Evolutionary conservation across 1,140 invertebrate genomes (phyloP), one percentile per base, ranked within the genome.

Genomic region (Carcinoscorpius rotundicauda): DNA sequence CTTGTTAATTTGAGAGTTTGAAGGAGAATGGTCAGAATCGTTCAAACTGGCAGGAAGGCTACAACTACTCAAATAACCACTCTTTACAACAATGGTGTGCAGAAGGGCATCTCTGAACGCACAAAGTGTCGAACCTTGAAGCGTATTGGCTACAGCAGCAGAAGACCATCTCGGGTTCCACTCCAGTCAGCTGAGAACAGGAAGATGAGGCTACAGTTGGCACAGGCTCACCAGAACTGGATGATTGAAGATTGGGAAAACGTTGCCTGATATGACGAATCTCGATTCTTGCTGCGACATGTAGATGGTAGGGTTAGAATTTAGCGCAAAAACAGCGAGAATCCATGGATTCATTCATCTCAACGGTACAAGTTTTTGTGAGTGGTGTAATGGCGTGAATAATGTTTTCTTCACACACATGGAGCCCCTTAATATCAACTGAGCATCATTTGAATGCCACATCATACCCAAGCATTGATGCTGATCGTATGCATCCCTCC

Each of bases 371-470:
- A 5, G 60, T 11, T 55, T 48, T 60, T 49, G 61, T 49, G 10
- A 51, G 60, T 8, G 60, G 51, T 58, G 11, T 64, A 48, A 67
- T 64, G 62, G 62, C 53, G 49, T 65, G 66, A 63, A 52, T 51
- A 58, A 64, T 59, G 51, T 58, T 67, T 64, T 67, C 62, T 6
- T 67, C 52, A 6, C 49, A 65, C 52, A 11, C 51, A 5, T 51
- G 65, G 59, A 63, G 66, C 53, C 53, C 66, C 8, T 55, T 67
- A 4, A 64, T 67, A 29, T 51, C 49, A 59, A n/a, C 64, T 8
- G 59, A 65, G 49, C 10, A 51, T 8, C 4, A 6, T 58, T 49
- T 65, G 66, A 53, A 64, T 64, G 9, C 49, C 29, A 29, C 11
- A 49, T 11, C 49, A n/a, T 61, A 64, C 50, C 56, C 51, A 53